Base-by-base conservation (phyloP, 2,113 vertebrate species). In the Heliornis fulica region DNA sequence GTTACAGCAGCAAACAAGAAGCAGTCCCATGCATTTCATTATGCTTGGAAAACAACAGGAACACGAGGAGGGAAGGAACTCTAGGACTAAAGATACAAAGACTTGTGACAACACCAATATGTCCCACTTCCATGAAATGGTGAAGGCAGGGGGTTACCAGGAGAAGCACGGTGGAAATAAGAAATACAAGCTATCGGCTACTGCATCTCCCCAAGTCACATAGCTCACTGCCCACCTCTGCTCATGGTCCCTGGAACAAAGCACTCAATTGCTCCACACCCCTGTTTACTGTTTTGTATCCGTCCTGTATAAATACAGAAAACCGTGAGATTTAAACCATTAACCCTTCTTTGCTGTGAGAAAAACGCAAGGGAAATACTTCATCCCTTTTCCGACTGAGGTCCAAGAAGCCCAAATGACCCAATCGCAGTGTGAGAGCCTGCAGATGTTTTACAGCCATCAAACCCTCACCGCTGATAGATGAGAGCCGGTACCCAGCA, bases 381-480 rank as follows among this genome's bases (percentile, higher is more conserved):
- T 56, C 40, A 38, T 36, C 94, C 71, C 19, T 32, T 92, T 94
- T 90, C 94, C 79, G 89, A 90, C 40, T 72, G 15, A 70, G 83
- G 81, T 93, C 94, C 93, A 90, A 85, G 77, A 36, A 57, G n/a
- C 89, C 90, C 60, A 19, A 93, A 68, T 56, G 88, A 89, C 79
- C 92, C 90, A 84, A 83, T 92, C 36, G 11, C 87, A 91, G 93
- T 71, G 68, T 85, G 94, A 85, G 16, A 31, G 48, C 69, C 64
- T 25, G 5, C 87, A 81, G 70, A 72, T 88, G 66, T 83, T 82
- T 40, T 71, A 60, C 45, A 43, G 54, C 70, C 84, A 4, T 4
- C 76, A 32, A 18, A 75, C 22, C 80, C 21, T 25, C 59, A 2
- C 34, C 5, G 56, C 53, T 46, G 90, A 29, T 7, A 29, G 5